A percentile compares a stretch with the other conserved stretches of the same genome.
Conservation (phyloP, 2,888 invertebrate genomes). For the Polymixis flavicincta region DNA sequence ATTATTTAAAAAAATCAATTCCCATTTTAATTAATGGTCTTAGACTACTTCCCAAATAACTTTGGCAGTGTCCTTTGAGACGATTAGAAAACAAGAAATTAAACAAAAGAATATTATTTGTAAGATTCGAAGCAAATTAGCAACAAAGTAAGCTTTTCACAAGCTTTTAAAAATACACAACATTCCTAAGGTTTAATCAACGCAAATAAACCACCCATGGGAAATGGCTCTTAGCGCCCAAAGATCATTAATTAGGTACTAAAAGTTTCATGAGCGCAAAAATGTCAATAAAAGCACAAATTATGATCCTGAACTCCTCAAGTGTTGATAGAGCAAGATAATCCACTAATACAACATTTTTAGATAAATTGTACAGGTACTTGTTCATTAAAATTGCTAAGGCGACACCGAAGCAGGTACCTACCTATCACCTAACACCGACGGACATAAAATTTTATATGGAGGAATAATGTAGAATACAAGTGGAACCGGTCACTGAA, state of each 20-base stretch:
- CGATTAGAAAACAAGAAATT: neutral
- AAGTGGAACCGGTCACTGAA: neutral
- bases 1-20: neutral
- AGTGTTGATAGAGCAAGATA: constrained; percentile 6
- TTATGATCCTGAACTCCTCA: neutral
- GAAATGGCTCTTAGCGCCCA: neutral
- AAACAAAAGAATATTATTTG: neutral
- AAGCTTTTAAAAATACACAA: constrained; percentile 2
- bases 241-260: neutral
- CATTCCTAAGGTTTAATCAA: neutral
- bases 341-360: neutral
- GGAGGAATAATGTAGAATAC: neutral
- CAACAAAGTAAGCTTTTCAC: constrained; percentile 3
- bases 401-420: no score
- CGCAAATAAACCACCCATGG: neutral
- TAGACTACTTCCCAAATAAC: neutral
- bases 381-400: neutral
- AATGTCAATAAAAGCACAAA: neutral
- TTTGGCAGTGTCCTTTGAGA: neutral
- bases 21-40: neutral
- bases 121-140: neutral
- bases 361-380: neutral
- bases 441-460: neutral
- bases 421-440: neutral
- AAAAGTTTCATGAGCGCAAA: neutral